Percentiles rank a stretch among this genome's conserved stretches.
These are phyloP conservation scores for Littorina saxatilis DNA, from an alignment of 1,140 invertebrate species.

Conservation along the genomic window DNA sequence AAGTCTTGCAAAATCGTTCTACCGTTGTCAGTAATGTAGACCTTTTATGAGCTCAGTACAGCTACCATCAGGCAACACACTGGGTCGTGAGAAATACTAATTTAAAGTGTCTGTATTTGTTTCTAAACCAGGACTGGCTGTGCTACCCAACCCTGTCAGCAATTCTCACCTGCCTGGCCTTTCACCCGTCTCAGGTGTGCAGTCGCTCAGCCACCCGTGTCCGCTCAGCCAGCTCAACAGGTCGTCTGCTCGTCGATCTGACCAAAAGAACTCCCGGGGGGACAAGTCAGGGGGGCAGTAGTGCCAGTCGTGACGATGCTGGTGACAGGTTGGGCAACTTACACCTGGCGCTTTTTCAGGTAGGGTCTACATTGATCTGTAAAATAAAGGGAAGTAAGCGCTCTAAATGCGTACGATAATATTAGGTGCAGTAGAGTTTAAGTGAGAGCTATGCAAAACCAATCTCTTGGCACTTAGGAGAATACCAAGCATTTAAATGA, in stretches of 20 bases:
- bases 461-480: too few species aligned
- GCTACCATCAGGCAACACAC: too few species aligned
- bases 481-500: too few species aligned
- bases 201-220: neutral
- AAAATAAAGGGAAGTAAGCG: too few species aligned
- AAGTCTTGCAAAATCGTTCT: neutral
- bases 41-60: neutral
- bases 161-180: neutral
- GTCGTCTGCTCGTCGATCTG: neutral
- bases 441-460: too few species aligned
- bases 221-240: neutral
- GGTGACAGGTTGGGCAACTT: constrained; percentile 1
- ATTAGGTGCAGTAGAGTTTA: too few species aligned
- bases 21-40: neutral
- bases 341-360: neutral
- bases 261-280: neutral
- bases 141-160: too few species aligned
- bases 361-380: too few species aligned
- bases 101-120: too few species aligned
- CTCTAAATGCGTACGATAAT: too few species aligned
- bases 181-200: neutral
- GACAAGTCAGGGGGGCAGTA: constrained; percentile 13
- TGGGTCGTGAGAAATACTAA: too few species aligned
- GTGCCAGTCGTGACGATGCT: constrained; percentile 17
- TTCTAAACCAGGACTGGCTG: neutral